Evolutionary conservation across 2,888 invertebrate species (phyloP).

Genomic region (Tenodera sinensis): DNA sequence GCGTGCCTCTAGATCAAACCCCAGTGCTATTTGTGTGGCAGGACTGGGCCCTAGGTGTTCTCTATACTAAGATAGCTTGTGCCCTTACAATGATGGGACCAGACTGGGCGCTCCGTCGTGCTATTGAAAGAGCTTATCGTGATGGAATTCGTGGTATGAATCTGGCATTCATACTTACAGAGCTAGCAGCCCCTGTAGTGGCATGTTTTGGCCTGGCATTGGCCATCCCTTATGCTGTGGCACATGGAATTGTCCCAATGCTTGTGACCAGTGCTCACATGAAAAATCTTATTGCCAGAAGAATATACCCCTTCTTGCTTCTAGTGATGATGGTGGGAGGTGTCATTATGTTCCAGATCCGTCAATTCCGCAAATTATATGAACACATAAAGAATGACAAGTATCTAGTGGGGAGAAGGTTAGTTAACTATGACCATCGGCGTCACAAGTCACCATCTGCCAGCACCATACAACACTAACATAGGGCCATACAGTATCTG

Average conservation of each 20-base stretch:
- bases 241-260: slow-evolving; percentile 71
- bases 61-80: slow-evolving; percentile 96
- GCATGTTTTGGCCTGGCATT: slow-evolving; percentile 84
- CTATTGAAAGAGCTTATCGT: slow-evolving; percentile 89
- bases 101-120: slow-evolving; percentile 88
- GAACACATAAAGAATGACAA: slow-evolving; percentile 99
- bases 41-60: slow-evolving; percentile 96
- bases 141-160: slow-evolving; percentile 93
- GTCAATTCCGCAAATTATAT: slow-evolving; percentile 90
- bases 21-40: slow-evolving; percentile 88
- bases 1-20: slow-evolving; percentile 88
- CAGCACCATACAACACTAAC: not conserved
- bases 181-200: slow-evolving; percentile 86
- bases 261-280: slow-evolving; percentile 60
- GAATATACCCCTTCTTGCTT: slow-evolving; percentile 87
- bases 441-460: slow-evolving; percentile 48
- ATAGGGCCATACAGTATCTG: not conserved
- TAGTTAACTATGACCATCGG: slow-evolving; percentile 94
- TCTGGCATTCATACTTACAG: slow-evolving; percentile 76
- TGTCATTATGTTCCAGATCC: slow-evolving; percentile 69
- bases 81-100: slow-evolving; percentile 98
- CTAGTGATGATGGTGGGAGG: slow-evolving; percentile 63
- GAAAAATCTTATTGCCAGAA: slow-evolving; percentile 73
- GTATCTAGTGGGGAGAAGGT: slow-evolving; percentile 91
- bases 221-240: slow-evolving; percentile 88